Base-by-base conservation (phyloP, 2,113 vertebrate genomes). In the Panthera tigris region DNA sequence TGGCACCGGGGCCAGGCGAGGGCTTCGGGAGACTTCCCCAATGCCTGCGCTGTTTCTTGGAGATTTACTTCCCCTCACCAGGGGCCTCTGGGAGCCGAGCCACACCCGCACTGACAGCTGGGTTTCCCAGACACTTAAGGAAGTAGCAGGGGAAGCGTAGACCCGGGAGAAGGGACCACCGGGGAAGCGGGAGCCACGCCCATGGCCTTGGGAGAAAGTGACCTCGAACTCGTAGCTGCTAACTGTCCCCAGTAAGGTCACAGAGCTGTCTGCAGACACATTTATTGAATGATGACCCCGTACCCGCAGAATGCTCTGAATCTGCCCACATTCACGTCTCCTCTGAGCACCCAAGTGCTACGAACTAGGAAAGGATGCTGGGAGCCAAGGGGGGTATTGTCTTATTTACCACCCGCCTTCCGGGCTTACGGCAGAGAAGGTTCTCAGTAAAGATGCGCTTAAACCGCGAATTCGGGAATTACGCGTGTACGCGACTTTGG, bases 11-110 rank as follows among this genome's bases (percentile, higher is more conserved):
- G 13, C 1, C 13, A 84, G 18, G 19, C 5, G 5, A 69, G 63
- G 55, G n/a, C 45, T 69, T 66, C 0, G 1, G 39, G 41, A 63
- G 48, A 41, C 18, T 8, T 61, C 21, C 13, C 16, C 0, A 0
- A 2, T 0, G 1, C 41, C 89, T 7, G 16, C 1, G 0, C 25
- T 13, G 3, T 2, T 25, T 31, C 69, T 36, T 55, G 14, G 80
- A 93, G 66, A 4, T 13, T 13, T 2, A 4, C 4, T 65, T 45
- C 7, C 2, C 3, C 11, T 23, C 4, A 1, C 1, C 4, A 8
- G 66, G 66, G 23, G 45, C 45, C 50, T 41, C 41, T 16, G 50
- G 55, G 1, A n/a, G 36, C 57, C n/a, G 27, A 13, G 10, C 19
- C 48, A 12, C n/a, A 3, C 41, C 36, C 18, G 2, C 36, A 31